phyloP scores from a whole-genome alignment of 2,797 vertebrate genomes.

The Carduelis carduelis region DNA sequence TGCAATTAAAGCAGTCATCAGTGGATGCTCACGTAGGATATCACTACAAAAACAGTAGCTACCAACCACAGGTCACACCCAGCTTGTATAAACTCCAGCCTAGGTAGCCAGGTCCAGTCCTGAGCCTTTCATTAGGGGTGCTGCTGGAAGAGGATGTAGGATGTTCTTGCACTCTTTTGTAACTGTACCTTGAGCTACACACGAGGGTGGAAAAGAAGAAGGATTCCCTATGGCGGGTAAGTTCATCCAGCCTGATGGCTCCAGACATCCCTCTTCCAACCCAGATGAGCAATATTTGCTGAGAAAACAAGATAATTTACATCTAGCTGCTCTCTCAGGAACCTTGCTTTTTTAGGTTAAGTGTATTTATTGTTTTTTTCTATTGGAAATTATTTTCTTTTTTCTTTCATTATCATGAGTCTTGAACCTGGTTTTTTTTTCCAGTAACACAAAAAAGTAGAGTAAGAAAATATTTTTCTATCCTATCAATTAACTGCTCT shows the following conservation, averaged over 20 bases:
- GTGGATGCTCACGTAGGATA: background rate
- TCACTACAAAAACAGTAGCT: constrained; percentile 16
- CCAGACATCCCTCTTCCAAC: background rate
- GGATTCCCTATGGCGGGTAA: constrained; percentile 44
- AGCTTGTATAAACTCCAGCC: constrained; percentile 34
- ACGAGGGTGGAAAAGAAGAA: constrained; percentile 18
- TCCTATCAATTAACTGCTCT: background rate
- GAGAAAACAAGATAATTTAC: background rate
- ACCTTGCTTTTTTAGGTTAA: background rate
- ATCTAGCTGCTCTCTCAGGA: background rate
- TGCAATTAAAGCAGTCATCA: constrained; percentile 18
- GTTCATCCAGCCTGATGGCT: background rate
- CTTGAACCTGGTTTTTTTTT: background rate
- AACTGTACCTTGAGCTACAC: background rate
- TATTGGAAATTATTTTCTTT: background rate
- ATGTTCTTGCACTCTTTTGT: background rate
- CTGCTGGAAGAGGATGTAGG: constrained; percentile 5
- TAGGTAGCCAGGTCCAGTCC: background rate
- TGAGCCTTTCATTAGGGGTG: background rate
- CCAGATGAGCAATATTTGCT: background rate
- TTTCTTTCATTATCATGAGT: background rate
- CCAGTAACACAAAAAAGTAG: background rate
- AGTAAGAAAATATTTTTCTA: background rate
- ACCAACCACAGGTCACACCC: constrained; percentile 46
- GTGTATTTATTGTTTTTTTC: background rate